Evolutionary conservation across 2,888 invertebrate species (phyloP), one percentile per base, ranked within the genome.

Genomic region (Clusia tigrina): DNA sequence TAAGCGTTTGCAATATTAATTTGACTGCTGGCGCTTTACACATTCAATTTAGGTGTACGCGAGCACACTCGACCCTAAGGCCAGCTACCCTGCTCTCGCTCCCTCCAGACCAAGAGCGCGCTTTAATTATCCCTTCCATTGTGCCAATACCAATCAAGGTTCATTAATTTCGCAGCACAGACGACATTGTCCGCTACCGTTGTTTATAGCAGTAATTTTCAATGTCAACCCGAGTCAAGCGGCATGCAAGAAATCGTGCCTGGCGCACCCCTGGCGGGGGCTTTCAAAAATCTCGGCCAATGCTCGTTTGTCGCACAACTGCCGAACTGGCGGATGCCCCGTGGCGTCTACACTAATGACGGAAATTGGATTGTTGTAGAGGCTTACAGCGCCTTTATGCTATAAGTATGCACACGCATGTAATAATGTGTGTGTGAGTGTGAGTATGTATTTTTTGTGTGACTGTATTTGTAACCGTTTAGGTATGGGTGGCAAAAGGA

Each of bases 71-170:
- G n/a, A n/a, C n/a, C n/a, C n/a, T n/a, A n/a, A n/a, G n/a, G n/a
- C n/a, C n/a, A n/a, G n/a, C n/a, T n/a, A n/a, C n/a, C n/a, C n/a
- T n/a, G n/a, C n/a, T n/a, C n/a, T n/a, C n/a, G n/a, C n/a, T n/a
- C n/a, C n/a, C n/a, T n/a, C n/a, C n/a, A n/a, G n/a, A n/a, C n/a
- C n/a, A n/a, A n/a, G n/a, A n/a, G n/a, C n/a, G n/a, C 15, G 32
- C 37, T 9, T 26, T 22, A 42, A 42, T 42, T 26, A 24, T 46
- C 46, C 46, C 5, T 57, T 25, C 54, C 12, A 54, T 54, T 57
- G 57, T 46, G 32, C 20, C 51, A 51, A 37, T 32, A 15, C 32
- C 58, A 58, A 58, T 58, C 51, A 58, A 24, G 23, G 58, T 58
- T 58, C 58, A 17, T 58, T 58, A 58, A 58, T 52, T 52, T 23